A percentile compares a stretch with the other conserved stretches of the same genome.
phyloP scores from a whole-genome alignment of 2,797 vertebrate genomes.

The Columba guinea region DNA sequence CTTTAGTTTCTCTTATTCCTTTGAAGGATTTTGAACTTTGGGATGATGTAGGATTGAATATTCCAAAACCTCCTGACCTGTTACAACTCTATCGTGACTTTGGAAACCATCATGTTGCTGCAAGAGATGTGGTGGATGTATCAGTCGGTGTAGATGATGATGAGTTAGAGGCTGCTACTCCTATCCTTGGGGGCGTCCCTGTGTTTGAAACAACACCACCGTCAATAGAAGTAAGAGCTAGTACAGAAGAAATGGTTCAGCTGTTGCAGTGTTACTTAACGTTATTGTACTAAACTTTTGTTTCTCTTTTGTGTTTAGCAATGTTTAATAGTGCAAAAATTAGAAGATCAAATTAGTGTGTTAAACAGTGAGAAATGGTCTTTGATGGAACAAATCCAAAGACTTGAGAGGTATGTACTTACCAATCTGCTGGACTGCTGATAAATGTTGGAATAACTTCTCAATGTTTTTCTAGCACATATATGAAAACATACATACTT shows the following conservation, averaged over 20 bases:
- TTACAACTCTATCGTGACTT: slow-evolving; percentile 94
- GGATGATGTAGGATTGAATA: slow-evolving; percentile 98
- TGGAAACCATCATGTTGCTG: slow-evolving; percentile 81
- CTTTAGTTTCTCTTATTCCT: slow-evolving; percentile 23
- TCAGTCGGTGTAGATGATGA: slow-evolving; percentile 86
- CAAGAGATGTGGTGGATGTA: slow-evolving; percentile 83
- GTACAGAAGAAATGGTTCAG: neutral
- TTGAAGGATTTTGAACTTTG: slow-evolving; percentile 97
- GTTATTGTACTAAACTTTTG: slow-evolving; percentile 37
- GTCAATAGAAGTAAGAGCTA: slow-evolving; percentile 73
- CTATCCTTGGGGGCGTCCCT: slow-evolving; percentile 55
- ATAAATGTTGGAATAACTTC: neutral
- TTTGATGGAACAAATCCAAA: slow-evolving; percentile 92
- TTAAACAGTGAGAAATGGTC: slow-evolving; percentile 93
- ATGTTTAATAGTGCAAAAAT: slow-evolving; percentile 89
- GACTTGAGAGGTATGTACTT: slow-evolving; percentile 89
- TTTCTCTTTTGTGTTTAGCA: slow-evolving; percentile 80
- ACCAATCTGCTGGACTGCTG: neutral
- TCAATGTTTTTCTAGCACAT: neutral
- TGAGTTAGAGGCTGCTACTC: slow-evolving; percentile 82
- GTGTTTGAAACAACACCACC: slow-evolving; percentile 72
- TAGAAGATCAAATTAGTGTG: slow-evolving; percentile 95
- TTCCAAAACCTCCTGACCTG: slow-evolving; percentile 95
- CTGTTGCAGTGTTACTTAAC: neutral
- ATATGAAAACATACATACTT: neutral